phyloP scores from a whole-genome alignment of 2,113 vertebrate species.

The Varanus salvator region DNA sequence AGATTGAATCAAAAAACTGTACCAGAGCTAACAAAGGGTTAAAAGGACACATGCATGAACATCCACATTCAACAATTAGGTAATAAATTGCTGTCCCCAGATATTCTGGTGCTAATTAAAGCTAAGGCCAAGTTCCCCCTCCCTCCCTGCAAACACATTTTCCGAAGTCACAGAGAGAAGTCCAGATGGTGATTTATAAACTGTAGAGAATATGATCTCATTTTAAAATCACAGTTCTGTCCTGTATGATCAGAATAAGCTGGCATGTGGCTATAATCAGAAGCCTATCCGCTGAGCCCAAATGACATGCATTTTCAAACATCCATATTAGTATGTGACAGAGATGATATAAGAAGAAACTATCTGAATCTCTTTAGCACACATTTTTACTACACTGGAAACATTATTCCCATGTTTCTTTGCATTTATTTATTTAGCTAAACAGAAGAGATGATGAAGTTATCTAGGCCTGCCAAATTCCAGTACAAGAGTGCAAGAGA shows the following conservation, averaged over 20 bases:
- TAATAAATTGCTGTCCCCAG: constrained; percentile 61
- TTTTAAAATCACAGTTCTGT: constrained; percentile 48
- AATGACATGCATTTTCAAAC: constrained; percentile 30
- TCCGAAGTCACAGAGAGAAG: constrained; percentile 12
- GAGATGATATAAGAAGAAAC: constrained; percentile 34
- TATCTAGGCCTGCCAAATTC: neutral
- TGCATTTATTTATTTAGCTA: neutral
- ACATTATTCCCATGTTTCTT: neutral
- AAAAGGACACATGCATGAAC: constrained; percentile 42
- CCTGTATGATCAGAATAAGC: constrained; percentile 46
- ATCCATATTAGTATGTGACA: constrained; percentile 37
- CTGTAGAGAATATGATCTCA: constrained; percentile 47
- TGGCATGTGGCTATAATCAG: constrained; percentile 37
- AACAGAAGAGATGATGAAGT: neutral
- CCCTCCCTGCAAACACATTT: constrained; percentile 52
- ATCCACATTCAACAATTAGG: constrained; percentile 50
- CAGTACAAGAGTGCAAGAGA: neutral
- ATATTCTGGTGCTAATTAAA: constrained; percentile 62
- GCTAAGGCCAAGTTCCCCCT: constrained; percentile 42
- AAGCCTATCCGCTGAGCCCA: constrained; percentile 26
- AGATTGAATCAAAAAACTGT: constrained; percentile 14
- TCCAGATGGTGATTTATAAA: constrained; percentile 66
- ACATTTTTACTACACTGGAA: constrained; percentile 23
- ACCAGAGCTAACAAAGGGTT: constrained; percentile 38
- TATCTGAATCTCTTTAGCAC: constrained; percentile 35